phyloP scores from a whole-genome alignment of 1,140 invertebrate genomes.

The Aphelenchoides avenae region DNA sequence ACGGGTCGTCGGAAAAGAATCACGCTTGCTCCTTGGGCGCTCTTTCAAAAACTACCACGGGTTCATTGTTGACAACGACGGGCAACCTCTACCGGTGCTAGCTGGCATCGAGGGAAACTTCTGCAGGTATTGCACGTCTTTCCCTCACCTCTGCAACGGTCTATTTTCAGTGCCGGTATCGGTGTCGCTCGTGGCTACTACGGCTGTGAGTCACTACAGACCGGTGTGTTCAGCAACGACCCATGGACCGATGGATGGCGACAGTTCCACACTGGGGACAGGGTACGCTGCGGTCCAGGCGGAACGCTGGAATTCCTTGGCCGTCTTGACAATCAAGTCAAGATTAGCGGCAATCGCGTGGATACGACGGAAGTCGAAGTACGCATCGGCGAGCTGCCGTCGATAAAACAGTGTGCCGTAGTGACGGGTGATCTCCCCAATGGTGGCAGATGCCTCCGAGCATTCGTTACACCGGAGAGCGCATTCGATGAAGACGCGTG shows the following conservation, averaged over 20 bases:
- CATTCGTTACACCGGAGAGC: neutral
- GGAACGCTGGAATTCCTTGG: slow-evolving; percentile 17
- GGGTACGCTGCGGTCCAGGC: neutral
- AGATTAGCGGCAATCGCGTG: slow-evolving; percentile 23
- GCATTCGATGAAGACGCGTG: neutral
- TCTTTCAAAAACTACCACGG: neutral
- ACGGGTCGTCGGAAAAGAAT: neutral
- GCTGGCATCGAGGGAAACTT: slow-evolving; percentile 3
- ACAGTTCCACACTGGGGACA: slow-evolving; percentile 13
- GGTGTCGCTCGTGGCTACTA: slow-evolving; percentile 19
- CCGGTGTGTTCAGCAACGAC: neutral
- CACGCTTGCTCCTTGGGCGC: neutral
- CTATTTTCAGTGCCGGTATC: slow-evolving; percentile 16
- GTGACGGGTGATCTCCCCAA: neutral
- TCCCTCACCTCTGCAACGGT: slow-evolving; percentile 7
- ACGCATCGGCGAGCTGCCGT: neutral
- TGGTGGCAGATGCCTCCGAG: neutral
- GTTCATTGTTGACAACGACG: slow-evolving; percentile 7
- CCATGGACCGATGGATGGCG: neutral
- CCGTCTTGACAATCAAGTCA: slow-evolving; percentile 13
- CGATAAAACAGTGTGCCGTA: slow-evolving; percentile 1
- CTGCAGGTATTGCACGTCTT: too few species aligned
- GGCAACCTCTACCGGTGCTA: neutral
- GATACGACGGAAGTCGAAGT: slow-evolving; percentile 13
- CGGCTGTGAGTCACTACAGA: too few species aligned